Evolutionary conservation across 2,113 vertebrate species (phyloP).

Genomic region (Anser brachyrhynchus): DNA sequence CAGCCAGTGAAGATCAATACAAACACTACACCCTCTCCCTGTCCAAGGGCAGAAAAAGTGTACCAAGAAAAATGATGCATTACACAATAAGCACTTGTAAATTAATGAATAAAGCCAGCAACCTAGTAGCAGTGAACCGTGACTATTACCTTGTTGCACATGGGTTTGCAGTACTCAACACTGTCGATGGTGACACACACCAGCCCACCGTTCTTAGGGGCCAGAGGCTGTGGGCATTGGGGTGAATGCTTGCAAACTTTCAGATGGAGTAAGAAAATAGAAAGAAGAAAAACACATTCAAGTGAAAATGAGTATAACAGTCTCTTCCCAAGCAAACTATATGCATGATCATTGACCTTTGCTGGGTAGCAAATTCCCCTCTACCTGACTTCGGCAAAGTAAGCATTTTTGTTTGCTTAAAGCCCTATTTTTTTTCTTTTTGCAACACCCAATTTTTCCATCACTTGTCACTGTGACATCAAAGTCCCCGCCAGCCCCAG

Average conservation of each 20-base stretch:
- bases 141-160: conserved; percentile 78
- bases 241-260: conserved; percentile 57
- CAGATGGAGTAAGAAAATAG: too few species aligned
- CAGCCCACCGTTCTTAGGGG: conserved; percentile 73
- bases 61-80: neutral
- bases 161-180: conserved; percentile 80
- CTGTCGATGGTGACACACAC: conserved; percentile 61
- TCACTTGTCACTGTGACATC: neutral
- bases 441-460: neutral
- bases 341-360: neutral
- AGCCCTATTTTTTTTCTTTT: neutral
- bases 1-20: neutral
- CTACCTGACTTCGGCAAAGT: neutral
- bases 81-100: neutral
- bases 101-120: neutral
- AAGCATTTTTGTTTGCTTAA: neutral
- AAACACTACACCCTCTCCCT: neutral
- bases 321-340: neutral
- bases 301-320: neutral
- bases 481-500: neutral
- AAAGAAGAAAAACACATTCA: neutral
- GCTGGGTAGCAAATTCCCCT: neutral
- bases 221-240: conserved; percentile 33
- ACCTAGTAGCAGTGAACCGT: neutral
- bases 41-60: accelerated